phyloP scores from a whole-genome alignment of 2,888 invertebrate species.

The Salpingus planirostris region DNA sequence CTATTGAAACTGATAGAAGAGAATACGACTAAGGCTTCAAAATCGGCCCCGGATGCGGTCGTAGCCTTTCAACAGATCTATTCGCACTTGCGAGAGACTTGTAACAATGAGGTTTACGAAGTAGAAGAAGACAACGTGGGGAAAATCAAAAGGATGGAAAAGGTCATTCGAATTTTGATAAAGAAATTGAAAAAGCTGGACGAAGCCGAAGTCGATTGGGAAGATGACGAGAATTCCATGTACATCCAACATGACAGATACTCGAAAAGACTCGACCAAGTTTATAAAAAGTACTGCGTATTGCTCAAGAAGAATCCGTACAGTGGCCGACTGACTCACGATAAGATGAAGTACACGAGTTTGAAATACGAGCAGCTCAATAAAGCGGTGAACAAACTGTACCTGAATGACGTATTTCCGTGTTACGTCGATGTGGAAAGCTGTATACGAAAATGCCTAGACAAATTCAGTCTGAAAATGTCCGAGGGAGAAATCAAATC shows the following conservation, averaged over 20 bases:
- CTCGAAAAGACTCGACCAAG: conserved; percentile 21
- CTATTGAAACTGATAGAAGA: conserved; percentile 17
- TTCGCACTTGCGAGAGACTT: conserved; percentile 6
- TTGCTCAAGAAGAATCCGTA: conserved; percentile 28
- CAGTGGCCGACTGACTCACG: conserved; percentile 23
- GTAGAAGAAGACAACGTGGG: conserved; percentile 15
- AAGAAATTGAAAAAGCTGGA: conserved; percentile 60
- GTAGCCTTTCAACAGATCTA: conserved; percentile 24
- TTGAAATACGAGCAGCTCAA: conserved; percentile 28
- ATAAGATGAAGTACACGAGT: conserved; percentile 24
- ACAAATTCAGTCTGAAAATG: conserved; percentile 22
- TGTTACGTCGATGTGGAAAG: conserved; percentile 30
- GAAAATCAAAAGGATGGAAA: conserved; percentile 38
- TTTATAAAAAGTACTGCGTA: conserved; percentile 27
- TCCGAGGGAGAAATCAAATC: conserved; percentile 22
- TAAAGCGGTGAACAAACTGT: conserved; percentile 28
- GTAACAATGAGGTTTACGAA: conserved; percentile 16
- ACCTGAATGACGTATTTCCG: conserved; percentile 31
- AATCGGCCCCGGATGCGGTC: conserved; percentile 18
- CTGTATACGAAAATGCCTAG: conserved; percentile 24
- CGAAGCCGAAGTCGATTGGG: conserved; percentile 61
- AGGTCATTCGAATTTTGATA: conserved; percentile 53
- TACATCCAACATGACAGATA: conserved; percentile 59
- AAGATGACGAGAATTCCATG: conserved; percentile 60
- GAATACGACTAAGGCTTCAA: conserved; percentile 13